Conservation (phyloP, 2,888 invertebrate genomes). For the Patella ulyssiponensis region DNA sequence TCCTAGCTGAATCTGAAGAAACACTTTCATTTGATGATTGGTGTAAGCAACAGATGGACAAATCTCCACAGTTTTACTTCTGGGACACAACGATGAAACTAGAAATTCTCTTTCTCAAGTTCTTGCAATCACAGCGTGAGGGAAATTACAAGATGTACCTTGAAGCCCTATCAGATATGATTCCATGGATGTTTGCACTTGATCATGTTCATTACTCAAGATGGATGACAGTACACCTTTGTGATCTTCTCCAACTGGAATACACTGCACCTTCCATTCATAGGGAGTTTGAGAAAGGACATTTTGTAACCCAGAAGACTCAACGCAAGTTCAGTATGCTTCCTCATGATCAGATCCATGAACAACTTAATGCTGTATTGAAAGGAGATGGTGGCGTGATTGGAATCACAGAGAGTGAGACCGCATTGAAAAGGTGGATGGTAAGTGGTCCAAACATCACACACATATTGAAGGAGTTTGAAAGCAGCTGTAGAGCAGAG, state of each 20-base stretch:
- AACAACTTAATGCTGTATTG: conserved; percentile 15
- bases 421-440: conserved; percentile 13
- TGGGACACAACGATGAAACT: not conserved
- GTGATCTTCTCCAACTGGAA: conserved; percentile 2
- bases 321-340: not conserved
- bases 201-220: conserved; percentile 10
- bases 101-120: conserved; percentile 12
- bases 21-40: conserved; percentile 17
- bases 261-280: not conserved
- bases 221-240: conserved; percentile 15
- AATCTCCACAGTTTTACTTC: conserved; percentile 12
- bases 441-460: conserved; percentile 6
- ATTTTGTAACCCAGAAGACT: conserved; percentile 1
- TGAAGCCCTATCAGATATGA: conserved; percentile 3
- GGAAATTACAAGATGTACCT: conserved; percentile 6
- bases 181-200: conserved; percentile 15
- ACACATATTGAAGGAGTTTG: not conserved
- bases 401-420: conserved; percentile 13
- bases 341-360: conserved; percentile 12
- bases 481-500: not conserved
- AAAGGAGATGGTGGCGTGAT: conserved; percentile 14
- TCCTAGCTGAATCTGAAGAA: conserved; percentile 6
- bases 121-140: not conserved
- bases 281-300: not conserved
- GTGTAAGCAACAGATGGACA: not conserved